A percentile compares a stretch with the other conserved stretches of the same genome.
Evolutionary conservation across 2,888 invertebrate genomes (phyloP).

Genomic region (Spisula subtruncata): DNA sequence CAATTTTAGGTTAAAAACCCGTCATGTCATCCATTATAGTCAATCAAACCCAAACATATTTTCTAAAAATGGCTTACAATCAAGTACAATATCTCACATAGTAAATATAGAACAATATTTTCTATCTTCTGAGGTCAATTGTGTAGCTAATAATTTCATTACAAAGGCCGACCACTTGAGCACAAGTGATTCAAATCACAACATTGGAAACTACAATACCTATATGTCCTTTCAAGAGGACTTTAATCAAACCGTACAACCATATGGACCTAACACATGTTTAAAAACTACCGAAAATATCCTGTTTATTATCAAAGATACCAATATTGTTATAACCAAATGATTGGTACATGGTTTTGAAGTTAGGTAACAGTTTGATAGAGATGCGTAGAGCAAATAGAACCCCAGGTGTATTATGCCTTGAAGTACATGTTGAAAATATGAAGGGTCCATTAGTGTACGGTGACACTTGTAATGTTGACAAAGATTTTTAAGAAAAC

Average conservation of each 20-base stretch:
- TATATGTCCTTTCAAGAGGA: neutral
- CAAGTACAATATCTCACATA: slow-evolving; percentile 19
- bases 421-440: slow-evolving; percentile 5
- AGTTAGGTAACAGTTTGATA: neutral
- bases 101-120: slow-evolving; percentile 2
- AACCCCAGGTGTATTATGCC: neutral
- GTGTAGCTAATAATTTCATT: neutral
- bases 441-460: slow-evolving; percentile 26
- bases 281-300: neutral
- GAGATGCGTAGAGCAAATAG: neutral
- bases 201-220: neutral
- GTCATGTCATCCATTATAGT: neutral
- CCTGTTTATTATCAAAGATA: neutral
- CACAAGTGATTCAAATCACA: neutral
- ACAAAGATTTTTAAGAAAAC: neutral
- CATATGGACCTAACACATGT: neutral
- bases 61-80: neutral
- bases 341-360: neutral
- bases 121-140: slow-evolving; percentile 2
- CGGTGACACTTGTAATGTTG: neutral
- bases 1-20: neutral
- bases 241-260: neutral
- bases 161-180: neutral
- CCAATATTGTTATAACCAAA: neutral
- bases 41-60: neutral